Conservation (phyloP, 2,113 vertebrate genomes). For the Polypterus senegalus region DNA sequence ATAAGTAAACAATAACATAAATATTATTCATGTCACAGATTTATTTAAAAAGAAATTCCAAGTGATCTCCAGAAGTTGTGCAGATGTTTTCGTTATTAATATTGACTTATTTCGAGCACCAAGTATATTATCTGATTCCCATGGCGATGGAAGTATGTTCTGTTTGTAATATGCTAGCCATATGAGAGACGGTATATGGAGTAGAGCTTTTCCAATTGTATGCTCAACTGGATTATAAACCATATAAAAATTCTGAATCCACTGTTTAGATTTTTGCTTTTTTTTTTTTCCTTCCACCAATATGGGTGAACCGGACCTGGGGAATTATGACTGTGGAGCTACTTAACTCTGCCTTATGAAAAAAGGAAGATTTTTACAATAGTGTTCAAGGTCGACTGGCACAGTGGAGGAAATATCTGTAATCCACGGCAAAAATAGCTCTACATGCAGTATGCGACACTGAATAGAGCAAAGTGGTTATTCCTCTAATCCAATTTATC, state of each 20-base stretch:
- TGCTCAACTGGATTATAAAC: no score
- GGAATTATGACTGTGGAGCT: constrained; percentile 20
- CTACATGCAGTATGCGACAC: constrained; percentile 3
- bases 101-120: not conserved
- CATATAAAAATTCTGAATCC: no score
- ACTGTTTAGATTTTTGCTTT: no score
- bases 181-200: not conserved
- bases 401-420: constrained; percentile 18
- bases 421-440: constrained; percentile 18
- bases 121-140: not conserved
- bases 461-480: not conserved
- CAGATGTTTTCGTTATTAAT: constrained; percentile 6
- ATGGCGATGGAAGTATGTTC: not conserved
- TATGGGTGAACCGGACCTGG: constrained; percentile 29
- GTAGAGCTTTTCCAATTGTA: no score
- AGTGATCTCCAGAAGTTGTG: not conserved
- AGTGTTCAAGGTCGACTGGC: constrained; percentile 36
- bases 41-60: constrained; percentile 2
- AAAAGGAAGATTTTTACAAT: constrained; percentile 24
- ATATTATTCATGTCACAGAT: not conserved
- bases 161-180: not conserved
- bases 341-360: constrained; percentile 15
- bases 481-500: constrained; percentile 2
- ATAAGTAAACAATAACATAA: not conserved
- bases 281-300: constrained; percentile 12